These are phyloP conservation scores for Brachionus asplanchnoidis DNA, from an alignment of 1,140 invertebrate species.

Conservation along the genomic window DNA sequence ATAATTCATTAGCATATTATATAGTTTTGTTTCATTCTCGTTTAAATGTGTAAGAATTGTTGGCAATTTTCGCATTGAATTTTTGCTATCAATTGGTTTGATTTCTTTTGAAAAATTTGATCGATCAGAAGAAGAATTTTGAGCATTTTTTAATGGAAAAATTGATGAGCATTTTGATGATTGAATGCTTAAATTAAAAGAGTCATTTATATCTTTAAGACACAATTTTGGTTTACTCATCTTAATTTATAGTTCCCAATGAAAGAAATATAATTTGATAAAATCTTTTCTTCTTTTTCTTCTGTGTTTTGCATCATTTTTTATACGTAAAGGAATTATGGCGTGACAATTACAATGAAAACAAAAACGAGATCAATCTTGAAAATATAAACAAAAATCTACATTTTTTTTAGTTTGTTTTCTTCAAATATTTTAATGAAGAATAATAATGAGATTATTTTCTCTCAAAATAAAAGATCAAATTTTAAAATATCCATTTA, in stretches of 20 bases:
- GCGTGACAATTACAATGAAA: no score
- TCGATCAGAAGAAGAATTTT: not conserved
- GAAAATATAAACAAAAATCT: no score
- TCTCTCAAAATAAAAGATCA: no score
- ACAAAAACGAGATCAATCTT: no score
- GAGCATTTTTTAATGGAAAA: not conserved
- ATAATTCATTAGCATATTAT: conserved; percentile 8
- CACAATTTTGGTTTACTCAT: not conserved
- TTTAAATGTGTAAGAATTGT: conserved; percentile 41
- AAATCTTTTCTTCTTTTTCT: no score
- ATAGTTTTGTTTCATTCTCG: not conserved
- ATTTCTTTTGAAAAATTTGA: not conserved
- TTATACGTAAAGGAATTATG: no score
- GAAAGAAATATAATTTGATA: no score
- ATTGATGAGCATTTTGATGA: not conserved
- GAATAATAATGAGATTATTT: no score
- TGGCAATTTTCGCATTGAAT: conserved; percentile 36
- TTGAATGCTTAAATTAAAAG: not conserved
- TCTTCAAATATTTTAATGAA: no score
- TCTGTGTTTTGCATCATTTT: no score
- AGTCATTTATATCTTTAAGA: not conserved
- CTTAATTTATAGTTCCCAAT: not conserved
- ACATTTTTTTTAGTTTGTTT: no score
- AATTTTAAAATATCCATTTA: no score
- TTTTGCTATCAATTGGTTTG: not conserved